phyloP scores from a whole-genome alignment of 2,888 invertebrate species.

The Cosmia pyralina region DNA sequence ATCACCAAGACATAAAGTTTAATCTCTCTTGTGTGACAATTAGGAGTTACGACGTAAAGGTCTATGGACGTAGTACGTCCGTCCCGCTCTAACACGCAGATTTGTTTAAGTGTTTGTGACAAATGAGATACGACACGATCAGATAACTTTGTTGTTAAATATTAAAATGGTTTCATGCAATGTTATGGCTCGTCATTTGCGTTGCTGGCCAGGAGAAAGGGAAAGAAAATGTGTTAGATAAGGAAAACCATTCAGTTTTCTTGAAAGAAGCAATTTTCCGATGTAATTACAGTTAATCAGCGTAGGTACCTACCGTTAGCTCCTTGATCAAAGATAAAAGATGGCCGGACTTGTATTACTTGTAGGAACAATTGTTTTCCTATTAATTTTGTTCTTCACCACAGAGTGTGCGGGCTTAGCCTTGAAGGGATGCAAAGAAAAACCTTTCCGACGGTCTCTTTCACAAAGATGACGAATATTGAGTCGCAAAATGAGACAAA shows the following conservation, averaged over 20 bases:
- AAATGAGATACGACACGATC: conserved; percentile 57
- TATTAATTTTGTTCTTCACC: background rate
- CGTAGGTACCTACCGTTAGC: conserved; percentile 2
- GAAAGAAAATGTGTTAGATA: conserved; percentile 6
- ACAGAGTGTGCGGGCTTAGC: no score
- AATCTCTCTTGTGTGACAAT: conserved; percentile 10
- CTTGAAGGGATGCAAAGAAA: background rate
- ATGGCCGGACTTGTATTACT: background rate
- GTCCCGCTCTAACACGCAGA: conserved; percentile 51
- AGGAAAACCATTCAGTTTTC: conserved; percentile 37
- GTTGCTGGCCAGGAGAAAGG: background rate
- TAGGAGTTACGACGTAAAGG: conserved; percentile 25
- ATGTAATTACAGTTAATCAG: conserved; percentile 38
- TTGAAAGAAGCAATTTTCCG: conserved; percentile 30
- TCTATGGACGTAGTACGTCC: conserved; percentile 9
- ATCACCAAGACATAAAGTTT: conserved; percentile 10
- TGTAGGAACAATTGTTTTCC: background rate
- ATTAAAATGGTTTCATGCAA: conserved; percentile 38
- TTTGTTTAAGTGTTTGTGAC: conserved; percentile 55
- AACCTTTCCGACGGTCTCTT: background rate
- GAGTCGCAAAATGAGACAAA: background rate
- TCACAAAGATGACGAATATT: background rate
- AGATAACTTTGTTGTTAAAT: conserved; percentile 52
- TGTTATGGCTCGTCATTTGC: conserved; percentile 1
- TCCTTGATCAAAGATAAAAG: conserved; percentile 39